Conservation (phyloP, 2,113 vertebrate genomes). For the Sorex araneus region DNA sequence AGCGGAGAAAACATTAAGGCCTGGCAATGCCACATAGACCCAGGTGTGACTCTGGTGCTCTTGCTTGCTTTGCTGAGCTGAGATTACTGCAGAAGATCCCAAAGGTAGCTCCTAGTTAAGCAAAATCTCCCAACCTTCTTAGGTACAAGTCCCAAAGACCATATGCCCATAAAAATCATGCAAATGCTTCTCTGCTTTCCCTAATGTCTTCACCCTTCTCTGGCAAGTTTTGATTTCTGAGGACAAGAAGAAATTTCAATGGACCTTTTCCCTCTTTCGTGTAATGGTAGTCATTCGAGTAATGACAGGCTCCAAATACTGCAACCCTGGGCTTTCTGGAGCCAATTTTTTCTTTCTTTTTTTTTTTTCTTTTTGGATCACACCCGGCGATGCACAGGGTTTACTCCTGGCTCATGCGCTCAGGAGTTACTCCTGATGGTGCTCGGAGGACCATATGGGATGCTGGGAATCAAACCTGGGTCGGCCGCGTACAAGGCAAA, state of each 20-base stretch:
- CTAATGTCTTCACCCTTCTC: fast-evolving
- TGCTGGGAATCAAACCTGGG: no score
- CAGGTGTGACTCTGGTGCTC: neutral
- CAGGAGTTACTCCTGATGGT: no score
- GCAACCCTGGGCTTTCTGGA: neutral
- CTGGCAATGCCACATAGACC: neutral
- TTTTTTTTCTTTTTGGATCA: no score
- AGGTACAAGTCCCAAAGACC: neutral
- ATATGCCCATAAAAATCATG: neutral
- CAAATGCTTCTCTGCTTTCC: neutral
- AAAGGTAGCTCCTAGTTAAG: neutral
- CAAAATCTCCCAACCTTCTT: neutral
- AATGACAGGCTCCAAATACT: neutral
- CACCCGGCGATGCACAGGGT: no score
- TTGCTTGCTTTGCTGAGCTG: neutral
- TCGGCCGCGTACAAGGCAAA: no score
- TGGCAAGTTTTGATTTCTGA: neutral
- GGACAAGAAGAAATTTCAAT: neutral
- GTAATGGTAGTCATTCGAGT: neutral
- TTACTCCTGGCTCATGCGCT: no score
- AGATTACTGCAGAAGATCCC: neutral
- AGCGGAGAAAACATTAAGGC: neutral
- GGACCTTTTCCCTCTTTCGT: neutral
- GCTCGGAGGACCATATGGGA: no score
- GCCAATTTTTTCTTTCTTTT: neutral